Percentiles rank a stretch among this genome's conserved stretches.
phyloP scores from a whole-genome alignment of 1,140 invertebrate genomes.

The Saccostrea echinata region DNA sequence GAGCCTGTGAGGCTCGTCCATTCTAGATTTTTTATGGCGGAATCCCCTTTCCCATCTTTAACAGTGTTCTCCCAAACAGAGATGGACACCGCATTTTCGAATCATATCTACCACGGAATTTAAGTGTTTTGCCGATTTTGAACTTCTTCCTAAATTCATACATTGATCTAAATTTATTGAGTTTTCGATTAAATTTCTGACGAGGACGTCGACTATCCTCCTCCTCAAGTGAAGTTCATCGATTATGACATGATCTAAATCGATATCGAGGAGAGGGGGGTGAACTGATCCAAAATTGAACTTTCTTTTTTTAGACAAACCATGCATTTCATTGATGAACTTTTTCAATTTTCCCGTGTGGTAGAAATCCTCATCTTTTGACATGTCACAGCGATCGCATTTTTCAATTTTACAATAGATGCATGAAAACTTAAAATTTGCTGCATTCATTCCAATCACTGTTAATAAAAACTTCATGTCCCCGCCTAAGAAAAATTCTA shows the following conservation, averaged over 20 bases:
- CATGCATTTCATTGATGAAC: too few species aligned
- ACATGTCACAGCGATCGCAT: slow-evolving; percentile 37
- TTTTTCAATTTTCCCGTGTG: too few species aligned
- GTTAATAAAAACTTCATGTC: slow-evolving; percentile 53
- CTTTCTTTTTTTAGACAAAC: slow-evolving; percentile 13
- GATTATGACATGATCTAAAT: slow-evolving; percentile 37
- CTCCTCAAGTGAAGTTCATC: slow-evolving; percentile 48
- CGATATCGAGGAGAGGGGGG: slow-evolving; percentile 23
- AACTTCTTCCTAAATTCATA: neutral
- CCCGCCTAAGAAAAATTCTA: slow-evolving; percentile 45
- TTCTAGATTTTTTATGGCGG: too few species aligned
- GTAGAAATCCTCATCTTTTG: slow-evolving; percentile 41
- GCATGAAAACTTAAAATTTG: slow-evolving; percentile 51
- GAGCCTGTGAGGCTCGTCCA: too few species aligned
- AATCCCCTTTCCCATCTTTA: slow-evolving; percentile 45
- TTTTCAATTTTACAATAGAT: slow-evolving; percentile 54
- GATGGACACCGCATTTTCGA: slow-evolving; percentile 17
- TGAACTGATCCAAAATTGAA: slow-evolving; percentile 4
- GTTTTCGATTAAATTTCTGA: slow-evolving; percentile 48
- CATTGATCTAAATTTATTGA: slow-evolving; percentile 21
- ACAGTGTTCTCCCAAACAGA: slow-evolving; percentile 45
- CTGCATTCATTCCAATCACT: slow-evolving; percentile 45
- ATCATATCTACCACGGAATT: slow-evolving; percentile 1
- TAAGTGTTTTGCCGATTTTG: neutral
- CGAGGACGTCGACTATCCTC: slow-evolving; percentile 39